phyloP scores from a whole-genome alignment of 2,888 invertebrate genomes.

The Zygaena filipendulae region DNA sequence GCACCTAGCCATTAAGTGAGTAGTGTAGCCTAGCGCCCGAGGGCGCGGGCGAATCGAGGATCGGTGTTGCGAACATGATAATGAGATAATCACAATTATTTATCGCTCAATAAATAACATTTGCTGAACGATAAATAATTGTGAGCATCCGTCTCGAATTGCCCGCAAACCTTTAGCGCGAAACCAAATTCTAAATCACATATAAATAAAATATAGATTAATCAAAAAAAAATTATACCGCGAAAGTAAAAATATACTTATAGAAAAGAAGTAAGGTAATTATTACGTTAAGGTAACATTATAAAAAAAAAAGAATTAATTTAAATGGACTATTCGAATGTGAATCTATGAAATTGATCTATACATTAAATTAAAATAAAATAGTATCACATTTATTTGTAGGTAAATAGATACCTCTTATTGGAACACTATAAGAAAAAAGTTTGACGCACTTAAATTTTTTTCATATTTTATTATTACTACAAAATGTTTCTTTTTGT shows the following conservation, averaged over 20 bases:
- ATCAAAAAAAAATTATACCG: constrained; percentile 17
- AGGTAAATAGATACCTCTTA: no score
- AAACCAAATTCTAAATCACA: constrained; percentile 66
- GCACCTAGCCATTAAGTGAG: constrained; percentile 55
- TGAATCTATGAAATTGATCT: constrained; percentile 22
- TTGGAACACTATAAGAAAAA: no score
- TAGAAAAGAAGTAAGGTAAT: no score
- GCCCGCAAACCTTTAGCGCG: constrained; percentile 35
- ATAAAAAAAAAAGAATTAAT: constrained; percentile 32
- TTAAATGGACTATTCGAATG: constrained; percentile 28
- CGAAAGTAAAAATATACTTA: constrained; percentile 12
- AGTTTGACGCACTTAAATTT: no score
- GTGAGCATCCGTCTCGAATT: constrained; percentile 17
- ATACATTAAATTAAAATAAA: no score
- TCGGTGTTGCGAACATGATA: neutral
- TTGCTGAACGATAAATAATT: neutral
- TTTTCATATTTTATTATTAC: no score
- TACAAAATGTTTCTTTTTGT: no score
- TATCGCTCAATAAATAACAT: neutral
- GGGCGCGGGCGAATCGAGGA: constrained; percentile 28
- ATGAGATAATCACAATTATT: neutral
- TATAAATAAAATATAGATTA: constrained; percentile 43
- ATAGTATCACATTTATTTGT: no score
- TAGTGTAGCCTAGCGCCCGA: constrained; percentile 39
- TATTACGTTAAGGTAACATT: no score